A percentile compares a stretch with the other conserved stretches of the same genome.
phyloP scores from a whole-genome alignment of 2,797 vertebrate genomes.

The Gymnodraco acuticeps region DNA sequence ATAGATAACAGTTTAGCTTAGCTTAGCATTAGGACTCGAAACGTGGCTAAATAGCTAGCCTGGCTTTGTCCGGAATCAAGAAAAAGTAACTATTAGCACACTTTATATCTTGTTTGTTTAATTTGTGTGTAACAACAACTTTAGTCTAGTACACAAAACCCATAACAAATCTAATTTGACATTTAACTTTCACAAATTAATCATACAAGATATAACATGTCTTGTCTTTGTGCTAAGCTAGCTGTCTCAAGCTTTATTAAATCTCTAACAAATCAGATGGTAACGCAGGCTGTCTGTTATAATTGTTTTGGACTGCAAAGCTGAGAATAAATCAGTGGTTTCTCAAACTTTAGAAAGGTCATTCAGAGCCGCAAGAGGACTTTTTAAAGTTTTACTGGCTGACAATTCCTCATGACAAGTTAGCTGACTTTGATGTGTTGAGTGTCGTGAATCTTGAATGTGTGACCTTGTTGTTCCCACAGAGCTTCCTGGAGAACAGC shows the following conservation, averaged over 20 bases:
- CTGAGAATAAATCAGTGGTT: neutral
- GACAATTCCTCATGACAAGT: neutral
- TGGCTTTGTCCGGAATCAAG: neutral
- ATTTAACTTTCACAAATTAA: too few species aligned
- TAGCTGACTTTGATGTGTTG: neutral
- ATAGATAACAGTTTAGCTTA: neutral
- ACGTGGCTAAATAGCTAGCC: neutral
- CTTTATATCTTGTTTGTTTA: neutral
- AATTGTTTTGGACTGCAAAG: neutral
- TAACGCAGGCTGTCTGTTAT: neutral
- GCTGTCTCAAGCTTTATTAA: too few species aligned
- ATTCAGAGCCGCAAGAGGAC: neutral
- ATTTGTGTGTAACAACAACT: neutral
- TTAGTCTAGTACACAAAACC: too few species aligned
- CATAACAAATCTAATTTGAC: too few species aligned
- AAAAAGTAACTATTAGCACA: neutral
- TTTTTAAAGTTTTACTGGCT: neutral
- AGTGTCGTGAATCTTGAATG: neutral
- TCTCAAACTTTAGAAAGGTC: neutral
- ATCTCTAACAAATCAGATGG: neutral
- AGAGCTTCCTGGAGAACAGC: constrained; percentile 96
- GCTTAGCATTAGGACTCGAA: neutral
- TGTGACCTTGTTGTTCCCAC: constrained; percentile 49
- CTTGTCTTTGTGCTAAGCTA: neutral
- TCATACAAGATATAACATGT: too few species aligned